phyloP scores from a whole-genome alignment of 2,888 invertebrate genomes.

The Acleris literana region DNA sequence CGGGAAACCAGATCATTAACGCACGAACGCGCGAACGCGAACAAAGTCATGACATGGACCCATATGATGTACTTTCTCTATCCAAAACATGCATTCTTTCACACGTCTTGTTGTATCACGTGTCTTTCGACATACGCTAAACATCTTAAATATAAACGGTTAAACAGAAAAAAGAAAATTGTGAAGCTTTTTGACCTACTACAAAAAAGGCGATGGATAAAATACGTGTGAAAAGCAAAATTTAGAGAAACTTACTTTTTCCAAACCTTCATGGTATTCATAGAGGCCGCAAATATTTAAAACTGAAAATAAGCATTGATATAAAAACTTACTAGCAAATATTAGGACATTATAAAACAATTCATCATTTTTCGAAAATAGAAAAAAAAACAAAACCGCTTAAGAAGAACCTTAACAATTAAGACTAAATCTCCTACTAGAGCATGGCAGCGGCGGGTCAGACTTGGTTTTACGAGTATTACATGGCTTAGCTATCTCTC shows the following conservation, averaged over 20 bases:
- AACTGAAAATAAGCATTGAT: too few relatives aligned
- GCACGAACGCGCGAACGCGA: slow-evolving; percentile 39
- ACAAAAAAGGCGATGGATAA: too few relatives aligned
- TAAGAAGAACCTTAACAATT: not conserved
- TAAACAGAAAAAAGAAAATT: not conserved
- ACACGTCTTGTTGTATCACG: slow-evolving; percentile 19
- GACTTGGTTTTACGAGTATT: slow-evolving; percentile 24
- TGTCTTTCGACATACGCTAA: slow-evolving; percentile 3
- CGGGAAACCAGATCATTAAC: slow-evolving; percentile 39
- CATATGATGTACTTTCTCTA: slow-evolving; percentile 28
- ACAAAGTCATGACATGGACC: slow-evolving; percentile 38
- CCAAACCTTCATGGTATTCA: too few relatives aligned
- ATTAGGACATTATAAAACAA: too few relatives aligned
- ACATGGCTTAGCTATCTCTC: slow-evolving; percentile 36
- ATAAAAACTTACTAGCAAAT: too few relatives aligned
- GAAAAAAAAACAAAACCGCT: too few relatives aligned
- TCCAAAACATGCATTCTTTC: slow-evolving; percentile 21
- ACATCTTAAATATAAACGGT: not conserved
- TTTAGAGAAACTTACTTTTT: too few relatives aligned
- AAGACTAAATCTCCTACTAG: not conserved
- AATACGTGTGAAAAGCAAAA: too few relatives aligned
- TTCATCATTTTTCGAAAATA: too few relatives aligned
- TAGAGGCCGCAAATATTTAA: too few relatives aligned
- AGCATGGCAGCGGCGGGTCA: slow-evolving; percentile 12
- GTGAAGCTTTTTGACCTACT: not conserved